phyloP scores from a whole-genome alignment of 1,140 invertebrate species.

The Metaphire vulgaris region DNA sequence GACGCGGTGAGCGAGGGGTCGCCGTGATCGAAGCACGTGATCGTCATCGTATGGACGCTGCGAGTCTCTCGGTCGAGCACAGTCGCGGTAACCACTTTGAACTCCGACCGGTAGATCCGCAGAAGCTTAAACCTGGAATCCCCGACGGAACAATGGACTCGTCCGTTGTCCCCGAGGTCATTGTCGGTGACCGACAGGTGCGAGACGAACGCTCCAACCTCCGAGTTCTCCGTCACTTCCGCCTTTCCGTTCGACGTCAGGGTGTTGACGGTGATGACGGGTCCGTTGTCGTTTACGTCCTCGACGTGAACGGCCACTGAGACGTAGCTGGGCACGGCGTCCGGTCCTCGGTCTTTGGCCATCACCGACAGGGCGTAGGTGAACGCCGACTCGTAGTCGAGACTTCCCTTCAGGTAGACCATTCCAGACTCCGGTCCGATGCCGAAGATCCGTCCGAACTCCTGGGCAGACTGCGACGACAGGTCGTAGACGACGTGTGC shows the following conservation, averaged over 20 bases:
- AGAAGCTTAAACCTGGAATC: constrained; percentile 4
- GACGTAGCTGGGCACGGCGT: constrained; percentile 13
- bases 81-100: constrained; percentile 8
- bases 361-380: constrained; percentile 17
- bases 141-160: background rate
- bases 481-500: constrained; percentile 62
- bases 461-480: constrained; percentile 50
- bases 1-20: constrained; percentile 1
- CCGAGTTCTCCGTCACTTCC: constrained; percentile 22
- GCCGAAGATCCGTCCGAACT: constrained; percentile 23
- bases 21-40: constrained; percentile 23
- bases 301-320: constrained; percentile 52
- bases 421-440: constrained; percentile 20
- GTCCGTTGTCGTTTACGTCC: constrained; percentile 53
- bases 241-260: constrained; percentile 8
- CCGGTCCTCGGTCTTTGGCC: constrained; percentile 26
- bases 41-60: background rate
- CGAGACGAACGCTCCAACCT: constrained; percentile 17
- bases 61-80: constrained; percentile 19
- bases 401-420: constrained; percentile 6
- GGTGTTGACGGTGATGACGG: constrained; percentile 28
- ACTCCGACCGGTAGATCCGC: constrained; percentile 15
- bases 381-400: constrained; percentile 25
- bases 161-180: constrained; percentile 25
- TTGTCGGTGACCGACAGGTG: constrained; percentile 20